Conservation (phyloP, 2,888 invertebrate species). For the Cylloceria caligata region DNA sequence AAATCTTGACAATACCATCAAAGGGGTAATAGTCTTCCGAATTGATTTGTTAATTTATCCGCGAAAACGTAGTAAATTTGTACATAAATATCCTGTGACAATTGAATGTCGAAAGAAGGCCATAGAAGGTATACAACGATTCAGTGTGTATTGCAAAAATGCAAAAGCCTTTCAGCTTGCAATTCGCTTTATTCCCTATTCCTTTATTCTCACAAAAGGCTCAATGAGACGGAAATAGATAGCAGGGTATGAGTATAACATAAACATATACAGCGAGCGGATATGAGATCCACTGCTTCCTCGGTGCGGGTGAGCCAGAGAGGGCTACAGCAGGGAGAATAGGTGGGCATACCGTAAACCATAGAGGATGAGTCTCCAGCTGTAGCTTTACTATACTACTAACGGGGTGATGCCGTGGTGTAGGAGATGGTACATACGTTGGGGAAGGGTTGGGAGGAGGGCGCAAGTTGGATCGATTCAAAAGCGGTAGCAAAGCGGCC, state of each 20-base stretch:
- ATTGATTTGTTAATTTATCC: too few species aligned
- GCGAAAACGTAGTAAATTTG: neutral
- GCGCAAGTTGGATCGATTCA: slow-evolving; percentile 82
- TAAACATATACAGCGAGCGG: slow-evolving; percentile 14
- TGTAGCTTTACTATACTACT: slow-evolving; percentile 71
- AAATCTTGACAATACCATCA: too few species aligned
- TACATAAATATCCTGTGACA: too few species aligned
- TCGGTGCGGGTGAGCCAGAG: slow-evolving; percentile 8
- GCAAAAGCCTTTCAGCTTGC: slow-evolving; percentile 67
- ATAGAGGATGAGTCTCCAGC: slow-evolving; percentile 70
- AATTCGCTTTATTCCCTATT: slow-evolving; percentile 25
- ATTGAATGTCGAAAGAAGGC: neutral
- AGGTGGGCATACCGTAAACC: slow-evolving; percentile 9
- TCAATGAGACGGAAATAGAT: slow-evolving; percentile 22
- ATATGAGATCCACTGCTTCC: slow-evolving; percentile 79
- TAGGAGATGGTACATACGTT: slow-evolving; percentile 28
- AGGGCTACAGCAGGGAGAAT: neutral
- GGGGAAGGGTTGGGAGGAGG: slow-evolving; percentile 6
- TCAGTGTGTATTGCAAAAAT: slow-evolving; percentile 44
- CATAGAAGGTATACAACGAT: neutral
- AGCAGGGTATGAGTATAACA: neutral
- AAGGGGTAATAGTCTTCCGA: too few species aligned
- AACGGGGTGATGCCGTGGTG: slow-evolving; percentile 25
- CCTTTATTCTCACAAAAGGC: slow-evolving; percentile 17
- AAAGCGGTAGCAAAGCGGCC: slow-evolving; percentile 82